A percentile compares a stretch with the other conserved stretches of the same genome.
phyloP scores from a whole-genome alignment of 2,797 vertebrate genomes.

The Etheostoma nigrum region DNA sequence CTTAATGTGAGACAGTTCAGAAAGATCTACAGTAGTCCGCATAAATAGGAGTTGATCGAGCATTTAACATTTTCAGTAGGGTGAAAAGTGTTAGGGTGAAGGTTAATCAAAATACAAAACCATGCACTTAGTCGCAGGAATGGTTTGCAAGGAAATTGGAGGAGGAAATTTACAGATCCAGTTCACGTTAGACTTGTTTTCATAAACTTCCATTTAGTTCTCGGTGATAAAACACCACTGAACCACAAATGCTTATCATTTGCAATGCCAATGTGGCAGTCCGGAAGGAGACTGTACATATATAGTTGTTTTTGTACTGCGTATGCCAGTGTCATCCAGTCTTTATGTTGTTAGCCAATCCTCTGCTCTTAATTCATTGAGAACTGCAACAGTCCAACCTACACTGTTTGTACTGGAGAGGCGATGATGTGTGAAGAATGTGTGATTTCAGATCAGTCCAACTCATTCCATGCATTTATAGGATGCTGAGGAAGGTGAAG shows the following conservation, averaged over 20 bases:
- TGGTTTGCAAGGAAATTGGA: not conserved
- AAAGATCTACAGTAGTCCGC: slow-evolving; percentile 1
- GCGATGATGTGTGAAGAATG: not conserved
- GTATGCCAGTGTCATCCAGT: not conserved
- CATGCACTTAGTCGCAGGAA: slow-evolving; percentile 31
- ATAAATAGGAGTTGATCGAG: not conserved
- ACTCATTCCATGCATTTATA: slow-evolving; percentile 7
- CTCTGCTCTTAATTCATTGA: not conserved
- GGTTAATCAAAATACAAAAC: slow-evolving; percentile 24
- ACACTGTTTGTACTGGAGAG: not conserved
- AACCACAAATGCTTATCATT: not conserved
- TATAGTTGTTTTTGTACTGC: not conserved
- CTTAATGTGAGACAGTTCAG: not conserved
- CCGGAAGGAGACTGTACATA: slow-evolving; percentile 5
- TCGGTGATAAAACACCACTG: not conserved
- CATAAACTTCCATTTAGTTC: not conserved
- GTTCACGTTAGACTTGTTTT: not conserved
- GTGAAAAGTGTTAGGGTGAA: slow-evolving; percentile 1
- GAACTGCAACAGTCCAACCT: not conserved
- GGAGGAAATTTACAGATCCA: not conserved
- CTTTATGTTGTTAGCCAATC: not conserved
- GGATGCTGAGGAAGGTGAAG: not conserved
- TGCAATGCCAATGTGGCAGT: not conserved
- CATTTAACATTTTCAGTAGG: not conserved
- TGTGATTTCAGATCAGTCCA: not conserved